Evolutionary conservation across 1,140 invertebrate genomes (phyloP), one percentile per base, ranked within the genome.

Genomic region (Penaeus vannamei): DNA sequence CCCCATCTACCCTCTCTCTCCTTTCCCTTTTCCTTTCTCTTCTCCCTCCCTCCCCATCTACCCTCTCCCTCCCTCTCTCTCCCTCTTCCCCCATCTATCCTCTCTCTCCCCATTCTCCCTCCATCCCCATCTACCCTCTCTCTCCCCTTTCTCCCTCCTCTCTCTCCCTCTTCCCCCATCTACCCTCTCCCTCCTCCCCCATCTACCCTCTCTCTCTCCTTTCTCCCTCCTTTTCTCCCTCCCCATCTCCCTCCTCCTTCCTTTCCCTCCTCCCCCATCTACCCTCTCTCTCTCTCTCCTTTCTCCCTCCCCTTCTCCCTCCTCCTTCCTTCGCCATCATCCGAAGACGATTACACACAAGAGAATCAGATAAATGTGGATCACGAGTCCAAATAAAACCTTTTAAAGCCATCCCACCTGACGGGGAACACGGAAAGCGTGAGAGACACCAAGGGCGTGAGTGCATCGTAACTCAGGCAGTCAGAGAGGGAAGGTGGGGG

Each of bases 381-480:
- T 84, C 46, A 66, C 46, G 26, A 61, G 26, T 66, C 32, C 64
- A 69, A 66, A 84, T 84, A 84, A 69, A 84, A 42, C 62, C 23
- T 46, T 84, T 59, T 84, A 69, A 64, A 69, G 83, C 62, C 62
- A 60, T 12, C 29, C 32, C 62, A 66, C 62, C 62, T 84, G 83
- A 64, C 83, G 83, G 62, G 32, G 69, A 66, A 84, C 83, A 84
- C 32, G 61, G 29, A 23, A n/a, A 42, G 83, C 64, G 62, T 84
- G 83, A 84, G 83, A 42, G 61, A 84, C 83, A 69, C 83, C 83
- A 22, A 22, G 22, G n/a, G 83, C 32, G 64, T 84, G 83, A 84
- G 62, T 29, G 83, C 46, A 26, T 60, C 83, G 53, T 84, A 84
- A 84, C 62, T 84, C 83, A 66, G 19, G 61, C 20, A 29, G 82